phyloP scores from a whole-genome alignment of 2,113 vertebrate genomes.

The Gallinago undulata region DNA sequence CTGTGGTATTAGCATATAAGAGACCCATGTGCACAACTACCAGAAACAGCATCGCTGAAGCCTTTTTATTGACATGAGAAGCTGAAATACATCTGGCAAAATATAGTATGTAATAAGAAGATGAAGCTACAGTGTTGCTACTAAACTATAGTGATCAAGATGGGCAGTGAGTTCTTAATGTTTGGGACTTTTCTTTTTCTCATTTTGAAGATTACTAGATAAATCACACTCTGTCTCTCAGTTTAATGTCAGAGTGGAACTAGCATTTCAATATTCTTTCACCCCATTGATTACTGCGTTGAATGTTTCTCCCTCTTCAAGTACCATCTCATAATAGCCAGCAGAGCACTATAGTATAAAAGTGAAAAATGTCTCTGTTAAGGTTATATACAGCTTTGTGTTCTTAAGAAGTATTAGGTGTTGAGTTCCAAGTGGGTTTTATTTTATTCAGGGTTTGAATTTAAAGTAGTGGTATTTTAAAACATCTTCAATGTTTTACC shows the following conservation, averaged over 20 bases:
- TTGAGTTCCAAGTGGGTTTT: neutral
- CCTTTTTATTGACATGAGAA: neutral
- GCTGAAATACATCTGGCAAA: neutral
- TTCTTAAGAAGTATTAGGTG: neutral
- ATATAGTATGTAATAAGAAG: neutral
- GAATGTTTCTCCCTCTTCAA: neutral
- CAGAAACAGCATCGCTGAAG: neutral
- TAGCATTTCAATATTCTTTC: neutral
- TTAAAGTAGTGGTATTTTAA: neutral
- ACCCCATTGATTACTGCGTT: neutral
- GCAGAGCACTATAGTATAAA: neutral
- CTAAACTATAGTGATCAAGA: neutral
- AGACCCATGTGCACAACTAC: neutral
- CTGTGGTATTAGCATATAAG: neutral
- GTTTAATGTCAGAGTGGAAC: neutral
- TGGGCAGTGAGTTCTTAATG: neutral
- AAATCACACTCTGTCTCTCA: neutral
- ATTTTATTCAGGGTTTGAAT: neutral
- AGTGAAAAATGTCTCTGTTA: neutral
- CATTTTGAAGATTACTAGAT: neutral
- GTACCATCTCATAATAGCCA: neutral
- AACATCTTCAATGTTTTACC: neutral
- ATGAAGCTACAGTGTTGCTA: neutral
- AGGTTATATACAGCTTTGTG: neutral
- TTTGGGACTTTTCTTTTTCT: neutral